Evolutionary conservation across 1,140 invertebrate species (phyloP), one percentile per base, ranked within the genome.

Genomic region (Kradibia gibbosae): DNA sequence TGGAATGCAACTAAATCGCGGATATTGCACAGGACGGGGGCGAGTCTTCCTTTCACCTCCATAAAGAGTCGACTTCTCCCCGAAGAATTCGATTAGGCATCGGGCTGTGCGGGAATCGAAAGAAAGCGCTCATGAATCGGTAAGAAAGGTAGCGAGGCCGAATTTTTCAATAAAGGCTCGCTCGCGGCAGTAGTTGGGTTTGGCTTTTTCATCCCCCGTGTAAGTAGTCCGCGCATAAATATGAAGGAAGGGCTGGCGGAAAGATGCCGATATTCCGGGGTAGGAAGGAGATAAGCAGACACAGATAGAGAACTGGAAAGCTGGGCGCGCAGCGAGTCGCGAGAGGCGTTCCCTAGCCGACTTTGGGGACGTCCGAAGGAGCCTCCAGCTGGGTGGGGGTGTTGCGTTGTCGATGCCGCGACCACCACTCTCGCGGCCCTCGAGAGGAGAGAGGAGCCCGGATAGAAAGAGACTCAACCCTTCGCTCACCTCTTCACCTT

Each of bases 401-500:
- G 55, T 67, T 22, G 45, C 74, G 17, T 15, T n/a, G 39, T 48
- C 74, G 36, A 25, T 31, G 31, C 48, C 31, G 74, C 36, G 31
- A 75, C 72, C 75, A 55, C 81, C 25, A 60, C 79, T 76, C 34
- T 71, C 36, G 50, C 39, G 36, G 80, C 73, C 75, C 81, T 75
- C 65, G 72, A 72, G 17, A 4, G n/a, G 28, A 45, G n/a, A 36
- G 60, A 65, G 60, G 39, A 4, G n/a, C 22, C 78, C 82, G 82
- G 84, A 85, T 1, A n/a, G 28, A 50, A 17, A 67, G 62, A 67
- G 62, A 82, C 83, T 84, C 80, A 83, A 80, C 81, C 81, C 78
- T 83, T 82, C 70, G 78, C 70, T 83, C 78, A 77, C 84, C 83
- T 83, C 86, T 83, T 84, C 82, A 84, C 55, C 4, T 25, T 53